Evolutionary conservation across 2,888 invertebrate genomes (phyloP), one percentile per base, ranked within the genome.

Genomic region (Monochamus alternatus): DNA sequence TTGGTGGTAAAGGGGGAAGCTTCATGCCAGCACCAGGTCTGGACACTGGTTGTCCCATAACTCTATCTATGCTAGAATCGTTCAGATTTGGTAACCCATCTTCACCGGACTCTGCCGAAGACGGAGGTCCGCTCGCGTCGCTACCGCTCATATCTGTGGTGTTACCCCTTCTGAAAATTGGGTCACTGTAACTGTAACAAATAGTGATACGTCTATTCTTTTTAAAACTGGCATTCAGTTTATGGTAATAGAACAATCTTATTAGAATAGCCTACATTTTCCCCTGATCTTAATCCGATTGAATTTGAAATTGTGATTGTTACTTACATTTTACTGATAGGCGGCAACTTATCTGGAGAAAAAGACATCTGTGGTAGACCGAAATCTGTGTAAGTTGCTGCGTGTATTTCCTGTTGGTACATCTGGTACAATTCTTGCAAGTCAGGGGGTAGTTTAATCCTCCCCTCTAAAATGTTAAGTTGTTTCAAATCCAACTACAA

Each of bases 401-500:
- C 95, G 86, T 96, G 96, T 77, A 96, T 95, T 90, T 96, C 96
- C 86, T 95, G 95, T 86, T 96, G 96, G 84, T 96, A 96, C 79
- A 96, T 89, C 67, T 93, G 93, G 87, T 96, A 96, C 30, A 96
- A 89, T 82, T 96, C 96, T 78, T 93, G 93, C 74, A 96, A 88
- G 85, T 96, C 96, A 8, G 93, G 91, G 0, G 95, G 93, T 59
- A 96, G 90, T 65, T 91, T 91, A 38, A 95, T 89, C 77, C 93
- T 93, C 65, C 93, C 91, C 81, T 95, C 96, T 93, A 81, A 83
- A 67, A 55, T 8, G 2, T n/a, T 10, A 55, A 14, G n/a, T 72
- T 12, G 47, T 4, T n/a, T 60, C 31, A 43, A 44, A 66, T 10
- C 43, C 63, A 75, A 59, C 44, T 55, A 52, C 38, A 22, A 65